Conservation (phyloP, 2,888 invertebrate species). For the Tolmerus cingulatus region DNA sequence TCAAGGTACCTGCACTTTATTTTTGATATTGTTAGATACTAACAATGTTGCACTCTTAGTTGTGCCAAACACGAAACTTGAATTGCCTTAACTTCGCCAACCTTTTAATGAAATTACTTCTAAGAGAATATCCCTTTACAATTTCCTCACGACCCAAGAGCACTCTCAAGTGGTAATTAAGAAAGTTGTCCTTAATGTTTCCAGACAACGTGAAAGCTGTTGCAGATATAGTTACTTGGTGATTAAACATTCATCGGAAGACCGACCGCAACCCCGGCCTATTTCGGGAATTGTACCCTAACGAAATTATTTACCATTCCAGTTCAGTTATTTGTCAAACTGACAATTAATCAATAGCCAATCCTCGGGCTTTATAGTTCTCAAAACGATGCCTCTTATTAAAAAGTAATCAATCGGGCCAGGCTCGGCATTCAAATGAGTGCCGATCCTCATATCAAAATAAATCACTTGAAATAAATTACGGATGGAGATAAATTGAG, state of each 20-base stretch:
- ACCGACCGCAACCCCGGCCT: background rate
- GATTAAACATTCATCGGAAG: background rate
- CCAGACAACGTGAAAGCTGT: background rate
- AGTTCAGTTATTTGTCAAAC: slow-evolving; percentile 14
- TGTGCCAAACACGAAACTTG: background rate
- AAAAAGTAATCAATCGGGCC: slow-evolving; percentile 20
- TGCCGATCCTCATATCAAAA: slow-evolving; percentile 29
- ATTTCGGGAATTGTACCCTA: background rate
- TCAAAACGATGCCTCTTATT: slow-evolving; percentile 17
- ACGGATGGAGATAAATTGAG: slow-evolving; percentile 14
- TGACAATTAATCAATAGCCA: slow-evolving; percentile 21
- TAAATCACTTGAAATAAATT: slow-evolving; percentile 37
- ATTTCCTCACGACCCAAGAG: background rate
- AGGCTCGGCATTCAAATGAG: slow-evolving; percentile 14
- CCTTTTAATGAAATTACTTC: background rate
- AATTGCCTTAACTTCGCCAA: background rate
- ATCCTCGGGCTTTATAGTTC: background rate
- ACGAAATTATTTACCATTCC: background rate
- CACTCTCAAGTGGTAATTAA: background rate
- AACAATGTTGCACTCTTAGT: background rate
- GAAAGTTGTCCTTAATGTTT: background rate
- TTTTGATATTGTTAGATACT: background rate
- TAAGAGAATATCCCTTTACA: background rate
- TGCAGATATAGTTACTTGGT: background rate
- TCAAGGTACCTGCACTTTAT: background rate